Percentiles rank a stretch among this genome's conserved stretches.
Conservation (phyloP, 2,797 vertebrate genomes). For the Cheirogaleus major region DNA sequence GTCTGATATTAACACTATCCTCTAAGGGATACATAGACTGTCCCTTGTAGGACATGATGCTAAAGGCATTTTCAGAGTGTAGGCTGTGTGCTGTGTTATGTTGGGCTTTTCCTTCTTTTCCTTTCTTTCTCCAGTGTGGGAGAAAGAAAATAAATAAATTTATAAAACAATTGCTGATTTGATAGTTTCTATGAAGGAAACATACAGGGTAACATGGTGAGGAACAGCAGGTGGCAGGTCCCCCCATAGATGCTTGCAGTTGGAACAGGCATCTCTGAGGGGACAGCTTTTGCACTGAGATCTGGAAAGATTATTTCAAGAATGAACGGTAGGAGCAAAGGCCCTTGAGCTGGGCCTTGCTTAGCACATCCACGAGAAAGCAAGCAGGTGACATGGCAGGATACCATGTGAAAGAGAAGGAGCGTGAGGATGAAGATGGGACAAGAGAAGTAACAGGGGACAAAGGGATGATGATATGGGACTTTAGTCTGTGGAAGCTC, state of each 20-base stretch:
- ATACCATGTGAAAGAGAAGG: too few species aligned
- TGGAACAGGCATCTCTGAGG: background rate
- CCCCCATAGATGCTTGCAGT: background rate
- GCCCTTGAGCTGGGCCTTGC: background rate
- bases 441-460: too few species aligned
- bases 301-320: background rate
- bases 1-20: background rate
- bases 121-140: background rate
- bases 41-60: background rate
- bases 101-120: background rate
- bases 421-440: fast-evolving
- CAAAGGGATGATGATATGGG: fast-evolving
- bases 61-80: background rate
- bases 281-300: background rate
- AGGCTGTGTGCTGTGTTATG: fast-evolving
- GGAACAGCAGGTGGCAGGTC: background rate
- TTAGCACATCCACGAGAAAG: background rate
- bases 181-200: background rate
- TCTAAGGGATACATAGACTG: background rate
- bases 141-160: background rate
- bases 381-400: fast-evolving
- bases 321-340: background rate
- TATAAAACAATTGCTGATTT: background rate
- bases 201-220: too few species aligned
- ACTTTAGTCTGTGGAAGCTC: background rate